These are phyloP conservation scores for Caerostris extrusa DNA, from an alignment of 1,140 invertebrate genomes.

Conservation along the genomic window DNA sequence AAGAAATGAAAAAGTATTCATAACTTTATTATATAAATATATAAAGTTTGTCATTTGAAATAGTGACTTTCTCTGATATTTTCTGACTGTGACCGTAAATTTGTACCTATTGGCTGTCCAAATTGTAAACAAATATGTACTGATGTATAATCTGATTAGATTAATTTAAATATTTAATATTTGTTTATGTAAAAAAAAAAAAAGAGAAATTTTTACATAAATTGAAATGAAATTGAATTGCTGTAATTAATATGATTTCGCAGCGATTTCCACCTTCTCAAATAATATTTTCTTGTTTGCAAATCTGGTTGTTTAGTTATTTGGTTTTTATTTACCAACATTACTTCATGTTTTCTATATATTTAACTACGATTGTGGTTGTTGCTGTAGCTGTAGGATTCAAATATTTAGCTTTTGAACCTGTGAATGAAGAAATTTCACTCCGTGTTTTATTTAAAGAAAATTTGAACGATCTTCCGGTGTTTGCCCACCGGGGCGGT, in stretches of 20 bases:
- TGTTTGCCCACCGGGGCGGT: conserved; percentile 76
- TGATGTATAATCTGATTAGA: neutral
- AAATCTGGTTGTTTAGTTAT: conserved; percentile 66
- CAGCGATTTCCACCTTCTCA: conserved; percentile 49
- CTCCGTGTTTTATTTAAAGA: conserved; percentile 57
- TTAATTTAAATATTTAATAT: neutral
- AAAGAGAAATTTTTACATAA: neutral
- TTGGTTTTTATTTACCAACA: conserved; percentile 73
- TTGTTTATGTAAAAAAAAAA: neutral
- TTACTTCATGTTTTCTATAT: conserved; percentile 73
- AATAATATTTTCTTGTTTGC: conserved; percentile 65
- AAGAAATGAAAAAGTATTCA: neutral
- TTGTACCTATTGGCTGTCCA: neutral
- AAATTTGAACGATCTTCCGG: conserved; percentile 34
- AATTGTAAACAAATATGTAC: conserved; percentile 58
- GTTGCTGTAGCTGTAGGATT: conserved; percentile 52
- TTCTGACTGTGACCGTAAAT: neutral
- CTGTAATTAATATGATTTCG: conserved; percentile 47
- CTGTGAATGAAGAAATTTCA: conserved; percentile 26
- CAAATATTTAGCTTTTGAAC: conserved; percentile 64
- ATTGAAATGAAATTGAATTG: neutral
- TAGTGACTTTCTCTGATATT: neutral
- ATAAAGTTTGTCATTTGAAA: neutral
- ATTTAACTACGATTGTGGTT: conserved; percentile 62
- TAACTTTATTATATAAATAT: neutral